Base-by-base conservation (phyloP, 2,113 vertebrate species). In the Cettia cetti region DNA sequence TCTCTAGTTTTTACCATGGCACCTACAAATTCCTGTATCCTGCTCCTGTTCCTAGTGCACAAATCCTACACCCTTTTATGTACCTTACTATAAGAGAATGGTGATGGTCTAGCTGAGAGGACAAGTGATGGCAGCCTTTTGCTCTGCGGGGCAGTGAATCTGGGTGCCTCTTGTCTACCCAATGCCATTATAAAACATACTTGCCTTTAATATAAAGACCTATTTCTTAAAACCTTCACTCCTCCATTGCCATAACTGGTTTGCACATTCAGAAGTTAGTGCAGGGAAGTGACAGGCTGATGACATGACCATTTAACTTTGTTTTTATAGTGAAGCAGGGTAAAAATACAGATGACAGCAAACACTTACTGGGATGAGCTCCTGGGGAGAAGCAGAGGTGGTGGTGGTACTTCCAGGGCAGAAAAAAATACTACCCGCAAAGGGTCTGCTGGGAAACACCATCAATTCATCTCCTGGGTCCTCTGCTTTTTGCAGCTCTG, bases 161-260 rank as follows among this genome's bases (percentile, higher is more conserved):
- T 57, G 31, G 10, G 7, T 39, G 11, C 47, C 52, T 39, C 15
- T n/a, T 2, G 1, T 65, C 37, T 70, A 10, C 30, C 13, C 1
- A 7, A 0, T 0, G 1, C 11, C 15, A 4, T 24, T 44, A 49
- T 23, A 44, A 92, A 94, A 15, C 9, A 20, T 8, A 39, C 5
- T 23, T 26, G 12, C 13, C 15, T 68, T 76, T 54, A 33, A 30
- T 7, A 45, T 9, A 33, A 72, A 76, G n/a, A 66, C 7, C 17
- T 52, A 2, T 37, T n/a, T 54, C 24, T 75, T 56, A 44, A 82
- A 72, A 59, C 28, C 13, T 74, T 90, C 39, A n/a, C 4, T 2
- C 11, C 20, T 24, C 11, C 27, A 5, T 52, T 56, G 15, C n/a
- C 37, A 74, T 26, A 47, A 85, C 23, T 53, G 56, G 15, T 60